These are phyloP conservation scores for Adela reaumurella DNA, from an alignment of 2,888 invertebrate species.

Conservation along the genomic window DNA sequence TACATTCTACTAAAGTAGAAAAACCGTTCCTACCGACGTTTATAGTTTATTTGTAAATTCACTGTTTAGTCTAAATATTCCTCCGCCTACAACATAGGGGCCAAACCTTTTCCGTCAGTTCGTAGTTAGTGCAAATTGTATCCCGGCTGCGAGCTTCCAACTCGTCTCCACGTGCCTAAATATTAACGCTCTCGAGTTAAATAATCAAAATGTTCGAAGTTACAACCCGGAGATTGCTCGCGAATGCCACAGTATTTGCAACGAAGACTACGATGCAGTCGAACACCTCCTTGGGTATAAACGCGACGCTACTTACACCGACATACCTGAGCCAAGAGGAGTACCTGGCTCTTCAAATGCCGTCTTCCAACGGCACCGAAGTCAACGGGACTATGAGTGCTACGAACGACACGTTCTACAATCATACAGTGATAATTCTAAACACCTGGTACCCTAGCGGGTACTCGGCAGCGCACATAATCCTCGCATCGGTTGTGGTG, in stretches of 20 bases:
- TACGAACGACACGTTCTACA: conserved; percentile 42
- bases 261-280: conserved; percentile 30
- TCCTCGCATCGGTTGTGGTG: conserved; percentile 85
- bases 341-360: conserved; percentile 53
- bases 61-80: no score
- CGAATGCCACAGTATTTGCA: conserved; percentile 24
- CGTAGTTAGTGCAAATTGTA: conserved; percentile 19
- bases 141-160: background rate
- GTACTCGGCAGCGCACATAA: conserved; percentile 87
- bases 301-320: conserved; percentile 47
- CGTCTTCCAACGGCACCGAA: conserved; percentile 45
- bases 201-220: background rate
- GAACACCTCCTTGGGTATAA: conserved; percentile 24
- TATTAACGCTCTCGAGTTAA: background rate
- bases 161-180: background rate
- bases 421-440: conserved; percentile 49
- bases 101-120: background rate
- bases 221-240: conserved; percentile 25
- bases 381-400: conserved; percentile 42
- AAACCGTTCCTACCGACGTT: no score
- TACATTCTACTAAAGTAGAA: no score
- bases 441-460: conserved; percentile 79
- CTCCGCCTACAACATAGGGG: background rate
- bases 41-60: background rate
- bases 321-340: conserved; percentile 56